Conservation (phyloP, 2,113 vertebrate species). For the Boleophthalmus pectinirostris region DNA sequence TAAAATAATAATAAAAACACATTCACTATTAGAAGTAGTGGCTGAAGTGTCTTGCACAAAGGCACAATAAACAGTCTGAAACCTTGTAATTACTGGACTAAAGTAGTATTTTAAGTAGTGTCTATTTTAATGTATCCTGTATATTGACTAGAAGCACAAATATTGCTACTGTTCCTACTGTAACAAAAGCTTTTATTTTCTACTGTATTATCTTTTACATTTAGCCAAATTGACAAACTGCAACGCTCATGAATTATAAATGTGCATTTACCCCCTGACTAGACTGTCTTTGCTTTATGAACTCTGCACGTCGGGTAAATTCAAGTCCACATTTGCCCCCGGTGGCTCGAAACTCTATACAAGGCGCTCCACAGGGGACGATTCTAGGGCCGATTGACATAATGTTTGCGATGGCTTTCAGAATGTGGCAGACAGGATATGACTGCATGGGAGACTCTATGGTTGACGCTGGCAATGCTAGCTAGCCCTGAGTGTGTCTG, state of each 20-base stretch:
- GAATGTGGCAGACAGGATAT: slow-evolving; percentile 34
- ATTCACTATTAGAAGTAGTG: too few species aligned
- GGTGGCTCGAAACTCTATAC: slow-evolving; percentile 25
- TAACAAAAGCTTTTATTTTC: background rate
- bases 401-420: slow-evolving; percentile 41
- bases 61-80: too few species aligned
- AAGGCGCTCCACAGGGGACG: slow-evolving; percentile 23
- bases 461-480: slow-evolving; percentile 52
- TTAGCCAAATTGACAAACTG: slow-evolving; percentile 22
- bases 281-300: slow-evolving; percentile 32
- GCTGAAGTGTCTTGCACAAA: too few species aligned
- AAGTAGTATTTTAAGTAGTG: too few species aligned
- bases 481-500: slow-evolving; percentile 43
- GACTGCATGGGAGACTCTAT: slow-evolving; percentile 31
- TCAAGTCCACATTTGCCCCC: slow-evolving; percentile 37
- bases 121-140: too few species aligned
- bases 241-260: slow-evolving; percentile 31
- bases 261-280: slow-evolving; percentile 14
- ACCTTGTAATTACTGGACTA: too few species aligned
- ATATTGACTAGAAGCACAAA: too few species aligned
- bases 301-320: slow-evolving; percentile 3
- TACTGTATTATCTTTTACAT: background rate
- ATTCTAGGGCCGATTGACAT: slow-evolving; percentile 31
- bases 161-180: background rate
- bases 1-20: too few species aligned